Base-by-base conservation (phyloP, 2,797 vertebrate genomes). In the Pempheris klunzingeri region DNA sequence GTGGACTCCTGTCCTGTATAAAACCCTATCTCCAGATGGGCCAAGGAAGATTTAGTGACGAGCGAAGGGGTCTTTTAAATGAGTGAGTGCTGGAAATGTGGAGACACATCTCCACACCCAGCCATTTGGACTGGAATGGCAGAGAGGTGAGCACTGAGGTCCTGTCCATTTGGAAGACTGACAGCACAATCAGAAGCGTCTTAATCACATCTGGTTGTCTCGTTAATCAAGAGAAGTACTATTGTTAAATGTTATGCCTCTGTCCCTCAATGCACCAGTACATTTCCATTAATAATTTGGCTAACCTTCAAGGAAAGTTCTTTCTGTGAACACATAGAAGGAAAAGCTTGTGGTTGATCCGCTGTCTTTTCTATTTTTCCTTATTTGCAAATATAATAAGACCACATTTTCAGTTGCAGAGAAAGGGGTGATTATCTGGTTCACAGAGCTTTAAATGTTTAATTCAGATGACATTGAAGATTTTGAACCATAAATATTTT, bases 131-230 rank as follows among this genome's bases (percentile, higher is more conserved):
- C 80, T 75, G 83, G 81, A 80, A 87, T 78, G 80, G 91, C 78
- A 64, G 64, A 49, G 81, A 79, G 92, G 87, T 89, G 83, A 93
- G 84, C 78, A 59, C 75, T 24, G 79, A 80, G 90, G 89, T 91
- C 87, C 83, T 77, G 93, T 92, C 92, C 92, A 94, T 95, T 95
- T 93, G 91, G 93, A 95, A 93, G 93, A 95, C 82, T 92, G 94
- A 95, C 94, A 94, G 92, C 78, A 88, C 88, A 90, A 94, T 95
- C 92, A 91, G 87, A 89, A 90, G 88, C 24, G 57, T 87, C 80
- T 95, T 95, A 92, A 95, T 95, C 93, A 94, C 90, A 77, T 85
- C 82, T 79, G 75, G 69, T 88, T 91, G 91, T 92, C 92, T 90
- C 88, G 28, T 96, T 92, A 84, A 94, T 95, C 93, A 94, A 83